Base-by-base conservation (phyloP, 2,888 invertebrate genomes). In the Nomada ruficornis region DNA sequence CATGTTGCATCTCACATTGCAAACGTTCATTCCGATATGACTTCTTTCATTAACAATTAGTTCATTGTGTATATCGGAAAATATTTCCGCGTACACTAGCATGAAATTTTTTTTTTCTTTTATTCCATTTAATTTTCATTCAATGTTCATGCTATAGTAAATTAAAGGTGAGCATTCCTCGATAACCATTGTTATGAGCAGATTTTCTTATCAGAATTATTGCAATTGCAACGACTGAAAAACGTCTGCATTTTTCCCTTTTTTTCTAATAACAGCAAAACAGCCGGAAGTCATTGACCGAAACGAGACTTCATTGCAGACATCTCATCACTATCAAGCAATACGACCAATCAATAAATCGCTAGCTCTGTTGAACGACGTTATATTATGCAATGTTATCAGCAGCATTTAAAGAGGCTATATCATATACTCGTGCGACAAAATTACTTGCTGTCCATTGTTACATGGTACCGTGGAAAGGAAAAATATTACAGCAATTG, bases 1-100 rank as follows among this genome's bases (percentile, higher is more conserved):
- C 76, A 50, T 82, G 59, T 76, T 82, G 82, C 71, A 68, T 63
- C 23, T 73, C 64, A n/a, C 29, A 72, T 77, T 80, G 80, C 9
- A 60, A 80, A 80, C 80, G 71, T 71, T 67, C 42, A 26, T 50
- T 36, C 10, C 47, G 18, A 65, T 65, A 71, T 71, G 79, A 18
- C 4, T 18, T 13, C 20, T 63, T 18, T 42, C 36, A 36, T 36
- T 36, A 36, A 36, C 36, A 36, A n/a, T 79, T 18, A 20, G 23
- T 64, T 59, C 26, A 13, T 52, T 36, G 11, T 2, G 11, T 9
- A 13, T 15, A 5, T 36, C 64, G 13, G 23, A 13, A n/a, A 79
- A 64, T 59, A 52, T 54, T 29, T 9, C 9, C 23, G 15, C 18
- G 10, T 11, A 36, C 5, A 44, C 20, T 10, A 63, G 1, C 23